These are phyloP conservation scores for Nomada flava DNA, from an alignment of 2,888 invertebrate genomes.

Conservation along the genomic window DNA sequence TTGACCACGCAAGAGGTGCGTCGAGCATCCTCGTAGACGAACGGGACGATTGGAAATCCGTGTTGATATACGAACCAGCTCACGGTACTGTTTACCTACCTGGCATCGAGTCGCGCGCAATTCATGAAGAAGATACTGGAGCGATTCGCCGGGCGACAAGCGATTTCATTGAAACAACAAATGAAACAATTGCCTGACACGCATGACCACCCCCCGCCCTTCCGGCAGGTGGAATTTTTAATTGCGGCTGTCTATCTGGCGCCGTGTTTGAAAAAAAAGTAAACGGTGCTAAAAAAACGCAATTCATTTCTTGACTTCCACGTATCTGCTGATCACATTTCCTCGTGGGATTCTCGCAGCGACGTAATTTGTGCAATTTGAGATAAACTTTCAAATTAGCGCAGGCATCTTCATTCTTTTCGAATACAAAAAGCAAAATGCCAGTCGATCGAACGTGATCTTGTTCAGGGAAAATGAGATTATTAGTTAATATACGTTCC, in stretches of 20 bases:
- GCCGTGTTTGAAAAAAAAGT: slow-evolving; percentile 2
- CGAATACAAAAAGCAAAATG: no score
- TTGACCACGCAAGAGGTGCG: slow-evolving; percentile 41
- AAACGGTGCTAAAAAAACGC: slow-evolving; percentile 30
- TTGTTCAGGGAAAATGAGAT: no score
- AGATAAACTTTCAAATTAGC: no score
- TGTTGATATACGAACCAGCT: slow-evolving; percentile 56
- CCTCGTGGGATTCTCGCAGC: not conserved
- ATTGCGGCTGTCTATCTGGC: slow-evolving; percentile 17
- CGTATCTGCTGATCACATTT: not conserved
- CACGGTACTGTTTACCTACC: slow-evolving; percentile 46
- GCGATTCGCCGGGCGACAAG: not conserved
- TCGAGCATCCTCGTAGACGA: not conserved
- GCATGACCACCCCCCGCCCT: no score
- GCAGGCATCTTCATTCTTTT: no score
- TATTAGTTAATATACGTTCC: no score
- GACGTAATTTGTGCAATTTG: slow-evolving; percentile 10
- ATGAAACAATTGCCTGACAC: slow-evolving; percentile 18
- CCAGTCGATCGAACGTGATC: no score
- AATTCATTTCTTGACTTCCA: not conserved
- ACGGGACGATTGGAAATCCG: slow-evolving; percentile 43
- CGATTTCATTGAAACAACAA: slow-evolving; percentile 28
- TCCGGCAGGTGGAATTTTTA: slow-evolving; percentile 19
- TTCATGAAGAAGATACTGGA: slow-evolving; percentile 15
- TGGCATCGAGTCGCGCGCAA: slow-evolving; percentile 20